Conservation (phyloP, 2,888 invertebrate genomes). For the Acrocera orbiculus region DNA sequence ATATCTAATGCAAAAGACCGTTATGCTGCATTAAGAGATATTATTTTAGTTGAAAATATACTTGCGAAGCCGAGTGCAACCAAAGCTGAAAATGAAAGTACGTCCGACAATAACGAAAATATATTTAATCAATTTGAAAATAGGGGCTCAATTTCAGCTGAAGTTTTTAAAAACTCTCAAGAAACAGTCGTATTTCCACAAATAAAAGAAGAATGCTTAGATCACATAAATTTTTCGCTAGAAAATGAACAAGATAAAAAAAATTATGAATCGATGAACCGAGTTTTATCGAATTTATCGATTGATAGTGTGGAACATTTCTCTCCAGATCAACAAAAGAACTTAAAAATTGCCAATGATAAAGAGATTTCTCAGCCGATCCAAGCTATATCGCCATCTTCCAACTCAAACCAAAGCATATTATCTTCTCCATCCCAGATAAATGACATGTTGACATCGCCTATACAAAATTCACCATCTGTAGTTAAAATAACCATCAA, state of each 20-base stretch:
- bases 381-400: conserved; percentile 8
- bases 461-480: conserved; percentile 21
- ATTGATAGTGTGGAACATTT: conserved; percentile 28
- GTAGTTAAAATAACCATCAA: conserved; percentile 33
- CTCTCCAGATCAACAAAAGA: conserved; percentile 19
- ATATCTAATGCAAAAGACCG: conserved; percentile 43
- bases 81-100: neutral
- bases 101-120: too few species aligned
- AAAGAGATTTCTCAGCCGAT: conserved; percentile 2
- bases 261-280: conserved; percentile 31
- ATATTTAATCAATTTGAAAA: neutral
- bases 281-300: conserved; percentile 31
- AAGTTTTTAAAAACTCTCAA: too few species aligned
- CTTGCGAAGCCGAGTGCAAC: conserved; percentile 31
- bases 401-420: conserved; percentile 11
- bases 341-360: conserved; percentile 12
- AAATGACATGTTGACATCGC: conserved; percentile 30
- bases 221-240: conserved; percentile 15
- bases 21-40: conserved; percentile 66
- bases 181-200: conserved; percentile 6
- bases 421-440: conserved; percentile 20
- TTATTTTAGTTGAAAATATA: conserved; percentile 44
- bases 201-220: conserved; percentile 19
- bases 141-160: conserved; percentile 17
- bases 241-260: conserved; percentile 28